Evolutionary conservation across 2,797 vertebrate genomes (phyloP), one percentile per base, ranked within the genome.

Genomic region (Ctenopoma kingsleyae): DNA sequence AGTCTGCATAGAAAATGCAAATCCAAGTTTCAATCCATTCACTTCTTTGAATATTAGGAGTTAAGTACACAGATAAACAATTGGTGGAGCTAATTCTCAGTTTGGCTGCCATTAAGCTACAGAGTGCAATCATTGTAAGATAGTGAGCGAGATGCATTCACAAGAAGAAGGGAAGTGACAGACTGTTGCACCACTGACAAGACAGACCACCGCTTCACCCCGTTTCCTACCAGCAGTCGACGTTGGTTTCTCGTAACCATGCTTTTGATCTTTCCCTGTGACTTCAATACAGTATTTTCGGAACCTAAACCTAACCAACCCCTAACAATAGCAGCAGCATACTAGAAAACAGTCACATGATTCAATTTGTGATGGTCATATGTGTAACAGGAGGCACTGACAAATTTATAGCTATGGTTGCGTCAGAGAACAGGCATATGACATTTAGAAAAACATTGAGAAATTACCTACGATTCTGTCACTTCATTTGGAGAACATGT

Each of bases 211-310:
- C 5, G 15, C 40, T 47, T 35, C 17, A 15, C 20, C 11, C 36
- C 1, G 5, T 47, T 66, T 80, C 46, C 51, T 67, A 17, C 9
- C 20, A 52, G 53, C 2, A 52, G n/a, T 54, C 52, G 20, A 20
- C 10, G 19, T 15, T 1, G 15, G 46, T 54, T 66, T 72, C 65
- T 75, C 58, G 36, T 27, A 58, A 65, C 25, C 6, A 6, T 13
- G 23, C 46, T 57, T 65, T 16, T 38, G 9, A 56, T 25, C 19
- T 48, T 52, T 67, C 16, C 48, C 19, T 22, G 3, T 53, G 55
- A 71, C 43, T n/a, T 48, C 23, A 22, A 15, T 35, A 22, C 47
- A 6, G 32, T 48, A 11, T 62, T 70, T 66, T 71, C 56, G 43
- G 58, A 50, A 16, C 30, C 19, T 7, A 25, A 49, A 49, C 38